Evolutionary conservation across 2,797 vertebrate species (phyloP).

Genomic region (Scolopax rusticola): DNA sequence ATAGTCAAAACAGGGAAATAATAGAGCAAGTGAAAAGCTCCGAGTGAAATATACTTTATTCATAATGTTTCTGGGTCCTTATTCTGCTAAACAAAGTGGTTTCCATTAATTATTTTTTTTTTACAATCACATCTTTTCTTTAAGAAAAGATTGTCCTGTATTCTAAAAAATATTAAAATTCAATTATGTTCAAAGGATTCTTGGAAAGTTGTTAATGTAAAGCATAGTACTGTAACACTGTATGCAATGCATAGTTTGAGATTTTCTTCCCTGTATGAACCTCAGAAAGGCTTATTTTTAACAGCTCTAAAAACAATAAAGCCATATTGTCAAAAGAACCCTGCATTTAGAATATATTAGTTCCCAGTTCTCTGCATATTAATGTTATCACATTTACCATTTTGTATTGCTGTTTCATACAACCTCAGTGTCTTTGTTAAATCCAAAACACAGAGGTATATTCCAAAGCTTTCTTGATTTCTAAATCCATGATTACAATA

Average conservation of each 20-base stretch:
- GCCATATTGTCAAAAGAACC: background rate
- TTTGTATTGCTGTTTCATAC: slow-evolving; percentile 57
- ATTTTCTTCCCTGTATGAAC: background rate
- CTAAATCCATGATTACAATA: slow-evolving; percentile 44
- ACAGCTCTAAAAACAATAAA: background rate
- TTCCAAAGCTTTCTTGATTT: slow-evolving; percentile 61
- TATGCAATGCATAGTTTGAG: background rate
- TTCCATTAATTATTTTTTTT: background rate
- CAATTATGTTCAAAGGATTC: background rate
- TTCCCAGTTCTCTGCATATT: background rate
- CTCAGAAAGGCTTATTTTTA: slow-evolving; percentile 16
- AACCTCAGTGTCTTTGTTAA: slow-evolving; percentile 25
- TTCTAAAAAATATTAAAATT: background rate
- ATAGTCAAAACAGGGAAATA: background rate
- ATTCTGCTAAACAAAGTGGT: background rate
- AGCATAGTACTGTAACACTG: background rate
- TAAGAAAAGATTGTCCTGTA: background rate
- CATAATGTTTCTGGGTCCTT: background rate
- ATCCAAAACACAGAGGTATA: slow-evolving; percentile 25
- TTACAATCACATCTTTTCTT: fast-evolving
- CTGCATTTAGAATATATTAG: background rate
- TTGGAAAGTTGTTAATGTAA: background rate
- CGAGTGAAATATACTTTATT: background rate
- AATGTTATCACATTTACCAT: slow-evolving; percentile 31
- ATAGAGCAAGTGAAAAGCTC: background rate